A percentile compares a stretch with the other conserved stretches of the same genome.
Evolutionary conservation across 2,113 vertebrate species (phyloP).

Genomic region (Leiothrix lutea): DNA sequence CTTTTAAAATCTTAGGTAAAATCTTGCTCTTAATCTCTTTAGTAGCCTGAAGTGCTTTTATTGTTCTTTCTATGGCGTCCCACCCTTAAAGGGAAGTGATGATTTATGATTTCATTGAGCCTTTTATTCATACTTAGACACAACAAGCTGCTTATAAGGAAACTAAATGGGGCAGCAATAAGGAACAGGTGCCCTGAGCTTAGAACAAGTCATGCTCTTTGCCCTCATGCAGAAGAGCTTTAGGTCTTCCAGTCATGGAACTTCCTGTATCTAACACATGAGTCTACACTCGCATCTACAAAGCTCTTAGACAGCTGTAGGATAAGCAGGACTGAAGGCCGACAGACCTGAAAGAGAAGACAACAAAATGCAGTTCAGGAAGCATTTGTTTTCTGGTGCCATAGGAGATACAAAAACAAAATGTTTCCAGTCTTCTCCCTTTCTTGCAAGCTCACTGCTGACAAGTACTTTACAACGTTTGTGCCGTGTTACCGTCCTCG

Average conservation of each 20-base stretch:
- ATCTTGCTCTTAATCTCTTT: neutral
- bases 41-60: neutral
- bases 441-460: neutral
- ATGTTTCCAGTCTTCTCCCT: neutral
- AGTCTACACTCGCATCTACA: neutral
- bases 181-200: neutral
- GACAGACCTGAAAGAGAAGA: neutral
- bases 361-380: neutral
- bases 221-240: neutral
- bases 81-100: neutral
- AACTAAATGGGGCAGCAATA: neutral
- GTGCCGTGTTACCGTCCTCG: rapidly evolving
- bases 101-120: neutral
- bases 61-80: neutral
- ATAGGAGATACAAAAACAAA: neutral
- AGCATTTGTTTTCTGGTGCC: neutral
- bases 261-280: neutral
- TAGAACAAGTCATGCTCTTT: neutral
- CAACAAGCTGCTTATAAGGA: neutral
- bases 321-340: neutral
- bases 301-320: neutral
- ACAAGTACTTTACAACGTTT: neutral
- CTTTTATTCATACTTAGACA: neutral
- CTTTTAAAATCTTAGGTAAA: neutral
- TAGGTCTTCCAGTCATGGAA: neutral